Conservation (phyloP, 2,888 invertebrate species). For the Cheilosia grossa region DNA sequence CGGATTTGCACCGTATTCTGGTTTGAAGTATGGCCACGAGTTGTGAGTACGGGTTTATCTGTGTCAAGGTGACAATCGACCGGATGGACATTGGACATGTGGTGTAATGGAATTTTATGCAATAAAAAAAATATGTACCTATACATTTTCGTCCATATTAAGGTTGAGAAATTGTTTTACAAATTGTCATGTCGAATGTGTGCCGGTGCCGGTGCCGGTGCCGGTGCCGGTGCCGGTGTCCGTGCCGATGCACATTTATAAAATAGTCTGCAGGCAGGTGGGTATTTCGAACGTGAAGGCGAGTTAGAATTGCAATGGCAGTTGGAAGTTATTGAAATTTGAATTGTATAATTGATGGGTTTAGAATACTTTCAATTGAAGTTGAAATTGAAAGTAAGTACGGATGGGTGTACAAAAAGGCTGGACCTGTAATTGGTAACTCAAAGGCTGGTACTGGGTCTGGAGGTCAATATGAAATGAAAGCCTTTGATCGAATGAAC, state of each 20-base stretch:
- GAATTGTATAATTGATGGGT: too few relatives aligned
- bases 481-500: too few relatives aligned
- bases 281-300: slow-evolving; percentile 10
- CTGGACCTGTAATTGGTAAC: too few relatives aligned
- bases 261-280: not conserved
- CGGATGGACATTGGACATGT: slow-evolving; percentile 50
- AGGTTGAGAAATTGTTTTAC: slow-evolving; percentile 50
- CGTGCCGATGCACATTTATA: slow-evolving; percentile 1
- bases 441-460: too few relatives aligned
- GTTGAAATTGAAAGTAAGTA: too few relatives aligned
- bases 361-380: too few relatives aligned
- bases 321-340: slow-evolving; percentile 1
- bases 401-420: too few relatives aligned
- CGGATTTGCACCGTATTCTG: slow-evolving; percentile 41
- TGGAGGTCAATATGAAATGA: too few relatives aligned
- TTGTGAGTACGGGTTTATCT: slow-evolving; percentile 27
- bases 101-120: slow-evolving; percentile 47
- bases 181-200: slow-evolving; percentile 34
- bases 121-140: not conserved
- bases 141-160: slow-evolving; percentile 27
- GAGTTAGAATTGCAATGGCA: slow-evolving; percentile 5
- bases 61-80: slow-evolving; percentile 64
- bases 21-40: slow-evolving; percentile 22
- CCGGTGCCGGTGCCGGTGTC: too few relatives aligned
- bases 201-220: too few relatives aligned